phyloP scores from a whole-genome alignment of 2,797 vertebrate genomes.

The Myripristis jacobus region DNA sequence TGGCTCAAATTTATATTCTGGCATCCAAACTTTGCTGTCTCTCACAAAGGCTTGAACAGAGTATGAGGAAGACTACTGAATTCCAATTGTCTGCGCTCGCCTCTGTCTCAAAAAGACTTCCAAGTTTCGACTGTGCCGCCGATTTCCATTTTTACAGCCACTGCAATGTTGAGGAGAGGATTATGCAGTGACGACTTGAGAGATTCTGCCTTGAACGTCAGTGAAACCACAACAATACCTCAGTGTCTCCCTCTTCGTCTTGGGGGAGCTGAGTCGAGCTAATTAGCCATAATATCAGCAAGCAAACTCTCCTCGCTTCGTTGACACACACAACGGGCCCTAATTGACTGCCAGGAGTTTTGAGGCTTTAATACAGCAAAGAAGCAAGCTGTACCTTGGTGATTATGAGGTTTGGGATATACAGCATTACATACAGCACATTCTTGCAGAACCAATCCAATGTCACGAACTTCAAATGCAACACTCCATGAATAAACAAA shows the following conservation, averaged over 20 bases:
- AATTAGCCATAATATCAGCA: conserved; percentile 84
- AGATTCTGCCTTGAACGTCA: conserved; percentile 66
- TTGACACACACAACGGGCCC: conserved; percentile 76
- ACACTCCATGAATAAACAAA: conserved; percentile 74
- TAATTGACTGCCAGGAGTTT: conserved; percentile 83
- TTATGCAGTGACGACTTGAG: conserved; percentile 65
- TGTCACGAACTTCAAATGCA: conserved; percentile 70
- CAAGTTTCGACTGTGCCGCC: conserved; percentile 51
- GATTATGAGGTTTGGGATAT: conserved; percentile 80
- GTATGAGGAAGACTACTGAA: conserved; percentile 36
- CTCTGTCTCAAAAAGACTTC: conserved; percentile 45
- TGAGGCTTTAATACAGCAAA: conserved; percentile 77
- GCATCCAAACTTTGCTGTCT: conserved; percentile 32
- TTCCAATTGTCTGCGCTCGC: conserved; percentile 51
- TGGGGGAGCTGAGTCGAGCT: conserved; percentile 78
- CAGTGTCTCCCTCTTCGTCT: conserved; percentile 71
- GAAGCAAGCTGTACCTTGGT: conserved; percentile 78
- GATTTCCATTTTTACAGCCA: conserved; percentile 49
- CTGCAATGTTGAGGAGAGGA: conserved; percentile 59
- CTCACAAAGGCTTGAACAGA: conserved; percentile 39
- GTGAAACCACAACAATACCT: conserved; percentile 77
- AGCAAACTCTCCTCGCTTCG: conserved; percentile 78
- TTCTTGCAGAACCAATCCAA: conserved; percentile 77
- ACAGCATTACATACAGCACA: conserved; percentile 68
- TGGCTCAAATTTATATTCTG: conserved; percentile 22